These are phyloP conservation scores for Cerceris rybyensis DNA, from an alignment of 2,888 invertebrate species.

Conservation along the genomic window DNA sequence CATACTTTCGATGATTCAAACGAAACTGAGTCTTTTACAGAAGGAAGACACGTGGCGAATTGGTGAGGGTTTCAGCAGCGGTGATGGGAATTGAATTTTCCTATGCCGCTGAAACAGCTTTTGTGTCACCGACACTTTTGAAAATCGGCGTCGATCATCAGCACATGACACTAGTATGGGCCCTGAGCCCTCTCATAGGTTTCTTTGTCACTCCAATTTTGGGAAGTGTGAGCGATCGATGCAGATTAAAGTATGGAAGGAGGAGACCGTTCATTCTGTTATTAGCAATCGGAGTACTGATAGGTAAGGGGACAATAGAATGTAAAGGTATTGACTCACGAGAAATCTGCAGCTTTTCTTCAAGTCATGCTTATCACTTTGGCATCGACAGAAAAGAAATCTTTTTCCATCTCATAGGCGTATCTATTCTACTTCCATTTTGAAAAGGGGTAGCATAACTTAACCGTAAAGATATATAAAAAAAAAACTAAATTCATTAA, in stretches of 20 bases:
- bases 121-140: conserved; percentile 96
- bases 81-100: conserved; percentile 99
- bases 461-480: too few species aligned
- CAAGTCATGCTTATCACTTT: too few species aligned
- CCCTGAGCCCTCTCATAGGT: conserved; percentile 95
- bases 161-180: conserved; percentile 98
- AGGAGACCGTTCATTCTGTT: conserved; percentile 95
- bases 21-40: conserved; percentile 80
- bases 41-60: conserved; percentile 89
- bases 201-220: conserved; percentile 96
- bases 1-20: too few species aligned
- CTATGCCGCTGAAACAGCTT: conserved; percentile 98
- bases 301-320: conserved; percentile 85
- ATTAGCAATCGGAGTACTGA: conserved; percentile 93
- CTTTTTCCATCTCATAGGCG: too few species aligned
- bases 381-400: too few species aligned
- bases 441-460: too few species aligned
- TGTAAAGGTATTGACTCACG: not conserved
- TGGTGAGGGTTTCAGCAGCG: conserved; percentile 94
- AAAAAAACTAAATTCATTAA: too few species aligned
- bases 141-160: conserved; percentile 96
- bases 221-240: conserved; percentile 96
- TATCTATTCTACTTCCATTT: too few species aligned
- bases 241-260: conserved; percentile 90
- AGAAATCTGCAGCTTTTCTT: too few species aligned